Conservation (phyloP, 2,888 invertebrate species). For the Zygothrica quintamaculata region DNA sequence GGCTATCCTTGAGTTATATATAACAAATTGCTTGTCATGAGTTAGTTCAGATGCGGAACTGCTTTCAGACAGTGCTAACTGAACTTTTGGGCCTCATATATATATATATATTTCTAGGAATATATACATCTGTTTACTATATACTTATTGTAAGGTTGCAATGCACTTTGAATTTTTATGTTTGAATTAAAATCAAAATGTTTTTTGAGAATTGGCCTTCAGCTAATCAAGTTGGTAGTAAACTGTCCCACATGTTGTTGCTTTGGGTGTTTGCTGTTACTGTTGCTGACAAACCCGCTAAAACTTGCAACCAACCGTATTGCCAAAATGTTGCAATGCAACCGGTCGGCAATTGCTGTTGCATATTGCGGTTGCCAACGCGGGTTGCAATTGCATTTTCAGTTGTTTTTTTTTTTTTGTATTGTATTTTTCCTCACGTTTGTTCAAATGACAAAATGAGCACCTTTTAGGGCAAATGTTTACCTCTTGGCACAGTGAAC, state of each 20-base stretch:
- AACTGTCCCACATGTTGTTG: constrained; percentile 56
- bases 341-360: constrained; percentile 56
- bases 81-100: not conserved
- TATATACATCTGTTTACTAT: no score
- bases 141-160: constrained; percentile 1
- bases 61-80: not conserved
- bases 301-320: no score
- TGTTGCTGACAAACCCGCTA: no score
- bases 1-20: no score
- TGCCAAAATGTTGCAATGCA: constrained; percentile 50
- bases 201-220: constrained; percentile 63
- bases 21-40: no score
- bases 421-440: constrained; percentile 30
- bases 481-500: constrained; percentile 63
- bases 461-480: constrained; percentile 59
- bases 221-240: constrained; percentile 22
- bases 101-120: no score
- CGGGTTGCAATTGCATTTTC: no score
- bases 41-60: not conserved
- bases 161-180: constrained; percentile 59
- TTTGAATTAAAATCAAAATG: constrained; percentile 53
- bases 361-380: constrained; percentile 30
- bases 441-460: constrained; percentile 14
- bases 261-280: constrained; percentile 30
- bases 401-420: constrained; percentile 32